phyloP scores from a whole-genome alignment of 2,113 vertebrate genomes.

The Zosterops borbonicus region DNA sequence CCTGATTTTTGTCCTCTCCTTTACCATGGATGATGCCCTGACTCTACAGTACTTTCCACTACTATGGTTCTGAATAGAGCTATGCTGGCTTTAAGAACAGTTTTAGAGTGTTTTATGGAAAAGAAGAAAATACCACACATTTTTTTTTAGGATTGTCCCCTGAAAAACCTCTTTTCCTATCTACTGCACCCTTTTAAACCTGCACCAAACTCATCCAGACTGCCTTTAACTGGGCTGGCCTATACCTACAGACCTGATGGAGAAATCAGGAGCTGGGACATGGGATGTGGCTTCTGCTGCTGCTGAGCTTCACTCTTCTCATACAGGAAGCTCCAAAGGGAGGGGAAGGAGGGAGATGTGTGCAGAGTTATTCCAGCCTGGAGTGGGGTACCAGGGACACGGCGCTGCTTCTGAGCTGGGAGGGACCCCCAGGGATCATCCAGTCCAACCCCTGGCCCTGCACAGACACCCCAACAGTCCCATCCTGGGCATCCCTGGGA shows the following conservation, averaged over 20 bases:
- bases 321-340: not conserved
- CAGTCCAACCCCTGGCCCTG: rapidly evolving
- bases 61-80: not conserved
- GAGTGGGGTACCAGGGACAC: rapidly evolving
- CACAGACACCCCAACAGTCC: not conserved
- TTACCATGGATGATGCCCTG: not conserved
- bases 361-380: not conserved
- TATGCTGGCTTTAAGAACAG: not conserved
- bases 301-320: not conserved
- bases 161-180: not conserved
- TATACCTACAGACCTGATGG: not conserved
- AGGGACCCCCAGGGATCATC: rapidly evolving
- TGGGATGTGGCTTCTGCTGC: not conserved
- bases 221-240: not conserved
- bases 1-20: not conserved
- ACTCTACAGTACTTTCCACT: not conserved
- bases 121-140: not conserved
- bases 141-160: not conserved
- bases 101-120: not conserved
- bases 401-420: not conserved
- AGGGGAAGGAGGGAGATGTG: not conserved
- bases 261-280: not conserved
- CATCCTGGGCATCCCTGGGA: not conserved
- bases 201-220: not conserved
- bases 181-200: not conserved